Percentiles rank a stretch among this genome's conserved stretches.
Evolutionary conservation across 2,888 invertebrate species (phyloP).

Genomic region (Anagyrus pseudococci): DNA sequence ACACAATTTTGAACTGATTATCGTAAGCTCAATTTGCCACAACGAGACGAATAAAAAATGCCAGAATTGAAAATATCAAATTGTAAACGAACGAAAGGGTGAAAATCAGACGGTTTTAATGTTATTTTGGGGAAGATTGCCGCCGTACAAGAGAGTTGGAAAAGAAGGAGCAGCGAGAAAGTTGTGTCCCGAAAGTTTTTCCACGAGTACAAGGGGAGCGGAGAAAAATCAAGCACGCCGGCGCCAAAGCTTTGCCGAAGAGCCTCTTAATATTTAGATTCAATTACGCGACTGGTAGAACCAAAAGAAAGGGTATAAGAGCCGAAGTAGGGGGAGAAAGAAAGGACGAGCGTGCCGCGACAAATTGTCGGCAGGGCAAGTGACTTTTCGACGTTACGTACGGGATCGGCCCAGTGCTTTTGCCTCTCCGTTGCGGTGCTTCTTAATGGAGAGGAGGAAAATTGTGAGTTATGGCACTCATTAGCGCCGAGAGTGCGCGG

Average conservation of each 20-base stretch:
- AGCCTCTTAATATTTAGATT: conserved; percentile 57
- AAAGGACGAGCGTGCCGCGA: conserved; percentile 51
- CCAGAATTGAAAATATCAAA: too few species aligned
- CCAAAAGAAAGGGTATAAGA: neutral
- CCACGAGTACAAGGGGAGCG: conserved; percentile 34
- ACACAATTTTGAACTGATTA: too few species aligned
- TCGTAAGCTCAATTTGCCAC: too few species aligned
- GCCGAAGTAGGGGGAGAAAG: conserved; percentile 41
- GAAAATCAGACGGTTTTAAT: conserved; percentile 43
- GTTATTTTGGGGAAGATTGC: conserved; percentile 51
- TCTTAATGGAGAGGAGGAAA: neutral
- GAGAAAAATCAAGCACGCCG: conserved; percentile 47
- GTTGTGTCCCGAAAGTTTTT: conserved; percentile 57
- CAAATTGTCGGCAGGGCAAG: conserved; percentile 47
- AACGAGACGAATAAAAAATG: too few species aligned
- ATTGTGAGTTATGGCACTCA: neutral
- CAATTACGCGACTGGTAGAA: conserved; percentile 48
- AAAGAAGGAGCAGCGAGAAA: conserved; percentile 34
- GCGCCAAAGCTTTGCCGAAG: conserved; percentile 43
- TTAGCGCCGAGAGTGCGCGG: too few species aligned
- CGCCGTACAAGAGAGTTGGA: conserved; percentile 23
- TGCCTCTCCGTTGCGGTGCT: neutral
- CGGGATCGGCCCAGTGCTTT: too few species aligned
- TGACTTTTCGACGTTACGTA: too few species aligned
- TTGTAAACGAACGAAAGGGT: too few species aligned